These are phyloP conservation scores for Mythimna pallens DNA, from an alignment of 2,888 invertebrate genomes.

Conservation along the genomic window DNA sequence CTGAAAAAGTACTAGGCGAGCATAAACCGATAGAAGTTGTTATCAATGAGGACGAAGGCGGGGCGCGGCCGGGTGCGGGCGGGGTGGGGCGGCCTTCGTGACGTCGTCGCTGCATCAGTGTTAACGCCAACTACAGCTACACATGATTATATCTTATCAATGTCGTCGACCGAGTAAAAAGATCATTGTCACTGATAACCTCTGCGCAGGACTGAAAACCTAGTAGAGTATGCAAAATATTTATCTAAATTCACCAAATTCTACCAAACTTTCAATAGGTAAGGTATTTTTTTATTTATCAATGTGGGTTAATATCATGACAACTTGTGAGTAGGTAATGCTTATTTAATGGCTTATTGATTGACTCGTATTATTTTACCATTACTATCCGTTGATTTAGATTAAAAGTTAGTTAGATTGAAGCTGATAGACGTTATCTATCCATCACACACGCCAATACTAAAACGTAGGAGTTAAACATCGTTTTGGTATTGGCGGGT, in stretches of 20 bases:
- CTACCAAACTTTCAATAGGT: neutral
- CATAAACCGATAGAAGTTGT: constrained; percentile 82
- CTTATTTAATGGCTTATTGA: neutral
- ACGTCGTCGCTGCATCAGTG: constrained; percentile 80
- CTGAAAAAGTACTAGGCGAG: constrained; percentile 89
- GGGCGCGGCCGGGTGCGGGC: constrained; percentile 60
- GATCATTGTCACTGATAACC: constrained; percentile 70
- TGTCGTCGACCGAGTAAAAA: constrained; percentile 64
- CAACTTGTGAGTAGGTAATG: neutral
- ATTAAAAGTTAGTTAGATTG: too few species aligned
- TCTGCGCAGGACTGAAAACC: constrained; percentile 73
- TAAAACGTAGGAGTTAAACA: too few species aligned
- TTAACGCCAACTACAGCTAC: constrained; percentile 73
- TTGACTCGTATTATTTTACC: neutral
- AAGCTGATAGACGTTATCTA: too few species aligned
- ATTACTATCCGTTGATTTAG: neutral
- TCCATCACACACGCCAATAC: too few species aligned
- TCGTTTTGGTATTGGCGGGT: neutral
- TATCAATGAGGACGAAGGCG: constrained; percentile 78
- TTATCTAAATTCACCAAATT: constrained; percentile 72
- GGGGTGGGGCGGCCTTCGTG: constrained; percentile 75
- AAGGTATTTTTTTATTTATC: neutral
- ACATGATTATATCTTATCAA: constrained; percentile 83
- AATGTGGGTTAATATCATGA: neutral
- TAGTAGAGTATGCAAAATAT: constrained; percentile 76